Percentiles rank a stretch among this genome's conserved stretches.
Evolutionary conservation across 2,888 invertebrate genomes (phyloP).

Genomic region (Muschampia plurimacula): DNA sequence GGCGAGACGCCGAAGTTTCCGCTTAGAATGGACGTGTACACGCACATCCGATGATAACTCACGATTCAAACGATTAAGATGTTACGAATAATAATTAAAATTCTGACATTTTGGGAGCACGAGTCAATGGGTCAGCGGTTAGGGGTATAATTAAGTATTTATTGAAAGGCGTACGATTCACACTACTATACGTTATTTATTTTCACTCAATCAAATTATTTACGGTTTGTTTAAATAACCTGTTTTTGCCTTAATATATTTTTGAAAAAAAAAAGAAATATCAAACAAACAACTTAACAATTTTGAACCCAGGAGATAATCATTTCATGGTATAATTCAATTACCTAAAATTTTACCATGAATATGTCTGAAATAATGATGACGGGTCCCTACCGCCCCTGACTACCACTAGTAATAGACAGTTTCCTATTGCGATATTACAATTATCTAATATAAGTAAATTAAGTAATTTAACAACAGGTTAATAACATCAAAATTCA

Average conservation of each 20-base stretch:
- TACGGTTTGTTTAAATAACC: not conserved
- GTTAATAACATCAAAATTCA: not conserved
- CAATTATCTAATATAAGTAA: too few relatives aligned
- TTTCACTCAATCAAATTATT: constrained; percentile 7
- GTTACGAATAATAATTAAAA: constrained; percentile 80
- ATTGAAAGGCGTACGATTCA: constrained; percentile 40
- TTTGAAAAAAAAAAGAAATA: too few relatives aligned
- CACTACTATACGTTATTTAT: constrained; percentile 26
- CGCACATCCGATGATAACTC: constrained; percentile 76
- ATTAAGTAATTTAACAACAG: not conserved
- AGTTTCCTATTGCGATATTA: too few relatives aligned
- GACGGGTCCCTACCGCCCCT: too few relatives aligned
- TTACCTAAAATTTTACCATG: too few relatives aligned
- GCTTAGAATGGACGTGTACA: constrained; percentile 58
- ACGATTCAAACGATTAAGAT: constrained; percentile 80
- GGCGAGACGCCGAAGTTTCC: constrained; percentile 49
- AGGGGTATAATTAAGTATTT: constrained; percentile 44
- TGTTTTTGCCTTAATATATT: not conserved
- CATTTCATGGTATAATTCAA: too few relatives aligned
- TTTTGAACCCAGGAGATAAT: not conserved
- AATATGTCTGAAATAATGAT: too few relatives aligned
- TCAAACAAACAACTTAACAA: not conserved
- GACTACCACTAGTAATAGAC: too few relatives aligned
- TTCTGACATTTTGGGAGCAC: constrained; percentile 74
- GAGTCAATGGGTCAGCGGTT: constrained; percentile 55